Base-by-base conservation (phyloP, 1,140 invertebrate genomes). In the Leucophenga varia region DNA sequence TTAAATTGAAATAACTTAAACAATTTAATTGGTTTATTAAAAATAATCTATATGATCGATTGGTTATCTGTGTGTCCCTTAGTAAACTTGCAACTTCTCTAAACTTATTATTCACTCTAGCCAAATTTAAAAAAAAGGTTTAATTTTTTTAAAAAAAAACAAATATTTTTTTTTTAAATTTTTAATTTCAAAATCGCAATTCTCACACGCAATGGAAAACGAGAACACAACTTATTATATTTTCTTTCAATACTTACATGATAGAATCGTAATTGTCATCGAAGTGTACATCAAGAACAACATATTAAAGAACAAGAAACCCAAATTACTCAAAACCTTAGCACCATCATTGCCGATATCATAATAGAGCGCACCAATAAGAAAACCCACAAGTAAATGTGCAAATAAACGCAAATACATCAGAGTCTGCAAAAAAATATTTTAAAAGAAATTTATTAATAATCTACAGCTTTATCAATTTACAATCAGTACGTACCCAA, bases 211-310 rank as follows among this genome's bases (percentile, higher is more conserved):
- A 68, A 58, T 52, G 38, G 57, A 55, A 50, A 42, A 21, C n/a
- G n/a, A 28, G 19, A 46, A 9, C 12, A 31, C 25, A 34, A 37
- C 32, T 31, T n/a, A n/a, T n/a, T n/a, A n/a, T n/a, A n/a, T n/a
- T n/a, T 31, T n/a, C n/a, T 31, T 31, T 9, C 8, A 31, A 31
- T 8, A 42, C 86, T 89, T 79, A 94, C 93, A 98, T 57, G 95
- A 97, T 47, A 98, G 82, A 69, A 98, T 95, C 7, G 95, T 98
- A 47, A 96, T 95, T 72, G 95, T 98, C 87, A 98, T 94, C 1
- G 95, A 94, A 1, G 94, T 95, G 78, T 97, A 98, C 91, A 98
- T 97, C 34, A 97, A 84, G 81, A 98, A 97, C 53, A 98, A 80
- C 87, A 97, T 93, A 72, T 94, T 95, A 84, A 98, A 97, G 80